Conservation (phyloP, 2,888 invertebrate genomes). For the Melolontha melolontha region DNA sequence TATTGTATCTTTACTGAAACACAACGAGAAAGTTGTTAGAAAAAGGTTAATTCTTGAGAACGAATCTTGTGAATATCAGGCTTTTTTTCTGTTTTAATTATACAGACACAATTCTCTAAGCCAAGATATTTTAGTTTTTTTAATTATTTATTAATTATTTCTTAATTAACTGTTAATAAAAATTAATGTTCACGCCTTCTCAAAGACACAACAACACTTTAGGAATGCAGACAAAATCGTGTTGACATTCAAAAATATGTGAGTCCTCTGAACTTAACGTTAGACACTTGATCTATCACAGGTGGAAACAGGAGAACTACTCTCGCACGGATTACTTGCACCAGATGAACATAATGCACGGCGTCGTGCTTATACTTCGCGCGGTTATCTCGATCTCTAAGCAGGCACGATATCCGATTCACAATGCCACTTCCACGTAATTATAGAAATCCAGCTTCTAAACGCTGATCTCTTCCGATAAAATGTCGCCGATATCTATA, state of each 20-base stretch:
- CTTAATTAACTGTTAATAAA: too few relatives aligned
- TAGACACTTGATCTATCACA: conserved; percentile 31
- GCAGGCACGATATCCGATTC: conserved; percentile 46
- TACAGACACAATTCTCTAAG: too few relatives aligned
- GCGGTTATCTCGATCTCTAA: conserved; percentile 40
- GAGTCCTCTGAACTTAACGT: conserved; percentile 8
- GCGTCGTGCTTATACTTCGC: conserved; percentile 40
- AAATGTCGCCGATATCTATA: conserved; percentile 44
- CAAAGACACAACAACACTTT: too few relatives aligned
- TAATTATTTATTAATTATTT: too few relatives aligned
- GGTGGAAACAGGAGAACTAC: conserved; percentile 4
- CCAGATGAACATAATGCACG: conserved; percentile 43
- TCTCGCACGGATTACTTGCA: conserved; percentile 31
- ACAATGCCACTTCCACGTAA: conserved; percentile 50
- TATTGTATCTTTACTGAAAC: conserved; percentile 8
- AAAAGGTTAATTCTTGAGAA: conserved; percentile 20
- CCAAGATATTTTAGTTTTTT: too few relatives aligned
- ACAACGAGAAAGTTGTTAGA: conserved; percentile 29
- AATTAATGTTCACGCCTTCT: too few relatives aligned
- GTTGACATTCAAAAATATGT: not conserved
- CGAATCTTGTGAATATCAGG: not conserved
- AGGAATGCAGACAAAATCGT: too few relatives aligned
- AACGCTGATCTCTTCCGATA: conserved; percentile 48
- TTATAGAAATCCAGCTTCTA: conserved; percentile 49
- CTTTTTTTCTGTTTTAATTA: not conserved